A percentile compares a stretch with the other conserved stretches of the same genome.
Evolutionary conservation across 2,113 vertebrate genomes (phyloP).

Genomic region (Chauna torquata): DNA sequence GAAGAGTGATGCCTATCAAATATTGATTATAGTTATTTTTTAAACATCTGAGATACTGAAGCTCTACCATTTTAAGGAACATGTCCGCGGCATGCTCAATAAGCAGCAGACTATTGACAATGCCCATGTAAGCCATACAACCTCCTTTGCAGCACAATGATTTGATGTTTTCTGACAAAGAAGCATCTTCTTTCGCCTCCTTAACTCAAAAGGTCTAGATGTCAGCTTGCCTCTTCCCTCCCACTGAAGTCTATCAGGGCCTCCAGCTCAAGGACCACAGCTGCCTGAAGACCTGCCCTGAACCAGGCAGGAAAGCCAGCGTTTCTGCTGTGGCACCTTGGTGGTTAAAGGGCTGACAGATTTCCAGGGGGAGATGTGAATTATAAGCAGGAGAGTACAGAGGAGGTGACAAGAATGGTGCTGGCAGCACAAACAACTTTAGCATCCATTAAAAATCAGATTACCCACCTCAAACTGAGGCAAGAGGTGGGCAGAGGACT

Average conservation of each 20-base stretch:
- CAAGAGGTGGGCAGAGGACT: not conserved
- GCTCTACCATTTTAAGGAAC: not conserved
- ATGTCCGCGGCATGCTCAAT: not conserved
- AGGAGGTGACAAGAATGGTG: not conserved
- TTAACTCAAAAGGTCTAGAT: not conserved
- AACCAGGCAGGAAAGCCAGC: not conserved
- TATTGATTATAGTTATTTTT: not conserved
- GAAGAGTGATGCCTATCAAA: not conserved
- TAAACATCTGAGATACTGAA: not conserved
- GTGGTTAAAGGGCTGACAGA: not conserved
- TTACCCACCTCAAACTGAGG: not conserved
- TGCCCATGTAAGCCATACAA: not conserved
- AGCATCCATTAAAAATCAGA: not conserved
- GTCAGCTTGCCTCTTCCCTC: not conserved
- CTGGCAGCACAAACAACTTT: not conserved
- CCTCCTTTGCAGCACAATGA: not conserved
- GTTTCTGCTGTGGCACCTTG: not conserved
- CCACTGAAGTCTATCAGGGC: not conserved
- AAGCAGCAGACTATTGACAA: not conserved
- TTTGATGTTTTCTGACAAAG: not conserved
- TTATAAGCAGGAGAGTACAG: not conserved
- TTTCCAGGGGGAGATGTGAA: not conserved
- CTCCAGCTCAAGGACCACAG: not conserved
- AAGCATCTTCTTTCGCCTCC: not conserved
- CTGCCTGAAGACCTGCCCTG: not conserved